phyloP scores from a whole-genome alignment of 2,113 vertebrate species.

The Entomyzon cyanotis region DNA sequence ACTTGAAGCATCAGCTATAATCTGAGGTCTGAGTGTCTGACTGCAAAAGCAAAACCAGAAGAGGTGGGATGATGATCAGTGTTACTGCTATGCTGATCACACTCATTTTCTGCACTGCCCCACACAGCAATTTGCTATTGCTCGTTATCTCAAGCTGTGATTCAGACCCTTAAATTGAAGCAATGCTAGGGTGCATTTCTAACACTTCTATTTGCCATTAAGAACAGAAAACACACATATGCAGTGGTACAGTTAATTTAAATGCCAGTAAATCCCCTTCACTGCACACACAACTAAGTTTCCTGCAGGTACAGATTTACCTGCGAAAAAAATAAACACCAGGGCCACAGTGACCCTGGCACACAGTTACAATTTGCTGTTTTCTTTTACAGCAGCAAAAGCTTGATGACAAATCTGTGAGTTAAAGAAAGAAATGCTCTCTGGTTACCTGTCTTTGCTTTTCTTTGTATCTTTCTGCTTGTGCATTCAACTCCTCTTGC shows the following conservation, averaged over 20 bases:
- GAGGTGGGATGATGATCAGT: neutral
- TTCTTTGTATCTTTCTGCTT: slow-evolving; percentile 86
- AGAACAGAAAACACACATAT: neutral
- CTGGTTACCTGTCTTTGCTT: slow-evolving; percentile 83
- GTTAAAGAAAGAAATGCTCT: neutral
- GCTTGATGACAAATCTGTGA: neutral
- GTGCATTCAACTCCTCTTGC: slow-evolving; percentile 88
- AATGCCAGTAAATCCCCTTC: neutral
- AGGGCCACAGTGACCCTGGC: neutral
- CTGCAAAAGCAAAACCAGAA: neutral
- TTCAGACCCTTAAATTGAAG: neutral
- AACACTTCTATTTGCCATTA: neutral
- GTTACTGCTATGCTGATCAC: neutral
- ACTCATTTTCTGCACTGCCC: neutral
- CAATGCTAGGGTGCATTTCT: neutral
- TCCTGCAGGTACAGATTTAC: neutral
- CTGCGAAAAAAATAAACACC: neutral
- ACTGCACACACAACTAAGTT: neutral
- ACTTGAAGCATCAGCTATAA: neutral
- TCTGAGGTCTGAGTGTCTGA: neutral
- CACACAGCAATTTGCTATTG: neutral
- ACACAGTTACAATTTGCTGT: neutral
- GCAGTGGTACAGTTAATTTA: neutral
- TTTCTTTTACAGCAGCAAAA: neutral
- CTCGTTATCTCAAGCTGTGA: neutral